A percentile compares a stretch with the other conserved stretches of the same genome.
Evolutionary conservation across 2,797 vertebrate genomes (phyloP).

Genomic region (Neosilurus hyrtlii): DNA sequence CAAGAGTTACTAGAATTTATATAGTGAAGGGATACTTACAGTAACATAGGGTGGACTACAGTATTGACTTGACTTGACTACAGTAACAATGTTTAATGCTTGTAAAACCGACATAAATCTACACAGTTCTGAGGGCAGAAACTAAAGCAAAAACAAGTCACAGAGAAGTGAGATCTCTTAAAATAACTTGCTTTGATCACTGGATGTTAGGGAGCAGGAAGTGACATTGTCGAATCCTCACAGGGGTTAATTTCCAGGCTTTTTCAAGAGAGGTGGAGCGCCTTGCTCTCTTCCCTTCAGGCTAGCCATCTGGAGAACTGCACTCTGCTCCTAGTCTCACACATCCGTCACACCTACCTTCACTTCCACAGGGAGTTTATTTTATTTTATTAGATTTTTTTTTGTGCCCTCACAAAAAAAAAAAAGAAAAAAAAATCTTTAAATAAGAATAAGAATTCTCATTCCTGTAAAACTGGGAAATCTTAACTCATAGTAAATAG

Average conservation of each 20-base stretch:
- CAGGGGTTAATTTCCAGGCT: slow-evolving; percentile 51
- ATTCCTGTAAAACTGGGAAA: too few relatives aligned
- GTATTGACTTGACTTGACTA: neutral
- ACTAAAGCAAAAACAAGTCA: neutral
- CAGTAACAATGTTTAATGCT: neutral
- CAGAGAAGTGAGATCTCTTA: slow-evolving; percentile 6
- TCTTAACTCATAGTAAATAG: too few relatives aligned
- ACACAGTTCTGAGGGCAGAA: neutral
- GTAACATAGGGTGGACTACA: too few relatives aligned
- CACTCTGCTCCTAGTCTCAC: slow-evolving; percentile 36
- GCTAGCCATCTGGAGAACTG: slow-evolving; percentile 67
- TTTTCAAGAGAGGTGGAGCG: slow-evolving; percentile 55
- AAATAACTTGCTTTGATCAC: slow-evolving; percentile 59
- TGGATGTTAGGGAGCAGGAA: slow-evolving; percentile 39
- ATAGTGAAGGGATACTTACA: neutral
- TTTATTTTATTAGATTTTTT: too few relatives aligned
- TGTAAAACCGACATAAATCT: neutral
- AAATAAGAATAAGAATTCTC: too few relatives aligned
- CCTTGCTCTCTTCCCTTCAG: slow-evolving; percentile 58
- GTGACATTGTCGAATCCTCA: slow-evolving; percentile 52
- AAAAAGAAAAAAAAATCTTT: too few relatives aligned
- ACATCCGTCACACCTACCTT: slow-evolving; percentile 34
- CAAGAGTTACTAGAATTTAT: neutral
- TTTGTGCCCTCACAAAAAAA: neutral
- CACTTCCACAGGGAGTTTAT: slow-evolving; percentile 14